Conservation (phyloP, 1,140 invertebrate genomes). For the Euura saliciscinereae region DNA sequence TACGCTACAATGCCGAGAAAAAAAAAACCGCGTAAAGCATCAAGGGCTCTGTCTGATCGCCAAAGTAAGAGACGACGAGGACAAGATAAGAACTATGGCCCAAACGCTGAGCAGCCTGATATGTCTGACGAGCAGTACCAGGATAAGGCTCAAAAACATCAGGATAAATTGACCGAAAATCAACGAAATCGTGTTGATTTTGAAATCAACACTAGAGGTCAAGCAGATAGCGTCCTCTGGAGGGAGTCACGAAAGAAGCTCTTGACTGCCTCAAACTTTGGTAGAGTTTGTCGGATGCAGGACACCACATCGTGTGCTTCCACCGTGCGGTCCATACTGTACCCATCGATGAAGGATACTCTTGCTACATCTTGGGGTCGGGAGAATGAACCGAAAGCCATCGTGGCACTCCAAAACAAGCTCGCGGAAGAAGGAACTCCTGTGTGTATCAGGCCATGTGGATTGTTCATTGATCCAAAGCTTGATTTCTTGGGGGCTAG, state of each 20-base stretch:
- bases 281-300: slow-evolving; percentile 36
- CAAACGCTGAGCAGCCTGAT: slow-evolving; percentile 27
- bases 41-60: neutral
- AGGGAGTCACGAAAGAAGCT: slow-evolving; percentile 31
- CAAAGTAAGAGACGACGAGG: neutral
- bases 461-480: slow-evolving; percentile 21
- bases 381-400: slow-evolving; percentile 40
- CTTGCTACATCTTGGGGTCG: slow-evolving; percentile 34
- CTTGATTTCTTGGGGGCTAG: slow-evolving; percentile 20
- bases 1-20: slow-evolving; percentile 33
- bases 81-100: slow-evolving; percentile 31
- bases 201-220: slow-evolving; percentile 36
- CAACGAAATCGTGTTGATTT: slow-evolving; percentile 24
- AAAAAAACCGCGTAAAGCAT: slow-evolving; percentile 16
- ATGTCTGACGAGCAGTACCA: slow-evolving; percentile 11
- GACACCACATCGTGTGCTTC: slow-evolving; percentile 31
- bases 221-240: slow-evolving; percentile 39
- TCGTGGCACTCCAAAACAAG: slow-evolving; percentile 30
- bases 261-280: slow-evolving; percentile 52
- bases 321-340: slow-evolving; percentile 41
- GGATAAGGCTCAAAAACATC: slow-evolving; percentile 6
- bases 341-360: slow-evolving; percentile 30
- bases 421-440: slow-evolving; percentile 20
- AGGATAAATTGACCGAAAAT: slow-evolving; percentile 19
- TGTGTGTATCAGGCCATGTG: slow-evolving; percentile 5